Conservation (phyloP, 1,140 invertebrate genomes). For the Anadara kagoshimensis region DNA sequence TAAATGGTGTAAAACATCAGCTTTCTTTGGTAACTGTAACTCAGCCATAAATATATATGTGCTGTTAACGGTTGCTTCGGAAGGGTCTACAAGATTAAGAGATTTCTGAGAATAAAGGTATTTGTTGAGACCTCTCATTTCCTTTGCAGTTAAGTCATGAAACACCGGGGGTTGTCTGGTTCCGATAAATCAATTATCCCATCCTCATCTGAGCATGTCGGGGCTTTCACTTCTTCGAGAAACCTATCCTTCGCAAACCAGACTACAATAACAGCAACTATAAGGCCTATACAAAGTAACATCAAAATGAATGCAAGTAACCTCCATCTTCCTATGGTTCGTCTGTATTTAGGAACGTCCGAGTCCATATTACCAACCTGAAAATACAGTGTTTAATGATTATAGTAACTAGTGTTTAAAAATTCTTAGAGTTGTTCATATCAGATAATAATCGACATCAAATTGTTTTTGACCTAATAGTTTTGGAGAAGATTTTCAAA, state of each 20-base stretch:
- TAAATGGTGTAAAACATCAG: slow-evolving; percentile 48
- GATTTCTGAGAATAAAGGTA: slow-evolving; percentile 35
- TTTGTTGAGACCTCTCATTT: slow-evolving; percentile 36
- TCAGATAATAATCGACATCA: no score
- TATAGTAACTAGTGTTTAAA: no score
- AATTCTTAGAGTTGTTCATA: no score
- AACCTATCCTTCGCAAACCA: not conserved
- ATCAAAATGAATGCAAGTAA: slow-evolving; percentile 8
- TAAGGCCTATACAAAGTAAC: not conserved
- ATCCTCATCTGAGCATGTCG: slow-evolving; percentile 3
- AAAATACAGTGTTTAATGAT: no score
- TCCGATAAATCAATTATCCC: slow-evolving; percentile 25
- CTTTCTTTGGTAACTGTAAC: slow-evolving; percentile 51
- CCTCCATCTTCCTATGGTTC: slow-evolving; percentile 10
- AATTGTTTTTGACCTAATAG: no score
- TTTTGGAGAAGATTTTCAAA: no score
- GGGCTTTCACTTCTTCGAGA: not conserved
- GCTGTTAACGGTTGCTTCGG: slow-evolving; percentile 29
- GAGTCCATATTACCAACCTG: no score
- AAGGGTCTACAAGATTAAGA: slow-evolving; percentile 41
- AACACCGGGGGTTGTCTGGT: slow-evolving; percentile 33
- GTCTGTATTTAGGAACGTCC: not conserved
- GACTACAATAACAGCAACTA: slow-evolving; percentile 16
- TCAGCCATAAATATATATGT: slow-evolving; percentile 57
- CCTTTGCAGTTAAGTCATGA: slow-evolving; percentile 47